Base-by-base conservation (phyloP, 2,113 vertebrate species). In the Archocentrus centrarchus region DNA sequence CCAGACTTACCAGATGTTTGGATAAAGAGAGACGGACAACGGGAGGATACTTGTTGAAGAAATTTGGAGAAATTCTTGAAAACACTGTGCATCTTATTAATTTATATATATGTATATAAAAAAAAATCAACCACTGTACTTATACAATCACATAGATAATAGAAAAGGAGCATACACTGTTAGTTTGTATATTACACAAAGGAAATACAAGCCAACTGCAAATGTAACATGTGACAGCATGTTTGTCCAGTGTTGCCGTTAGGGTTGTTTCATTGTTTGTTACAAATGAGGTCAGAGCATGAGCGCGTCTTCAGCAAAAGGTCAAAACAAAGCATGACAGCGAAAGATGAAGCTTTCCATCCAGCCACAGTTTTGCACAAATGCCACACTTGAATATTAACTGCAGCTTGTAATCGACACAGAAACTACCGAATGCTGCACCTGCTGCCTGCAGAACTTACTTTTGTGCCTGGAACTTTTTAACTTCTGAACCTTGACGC, bases 1-100 rank as follows among this genome's bases (percentile, higher is more conserved):
- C 97, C 98, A 30, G 97, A 98, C 87, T 93, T 99, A 91, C 98
- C 98, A 0, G 98, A 99, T 2, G 97, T 99, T 11, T 99, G 98
- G 98, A 97, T 99, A 86, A 99, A 97, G 91, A 96, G 98, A 90
- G 97, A 97, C 1, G 97, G 96, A 81, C 95, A 96, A 80, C 96
- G 94, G 18, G 97, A 97, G 0, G 96, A 97, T 20, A 95, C 95
- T 55, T 97, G 96, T 81, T 97, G 95, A 79, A 96, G 86, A 94
- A 77, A 83, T 47, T 6, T 58, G 22, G 35, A 13, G 30, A 77
- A 73, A 39, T 70, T 35, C 78, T 55, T 59, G 27, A 27, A 35
- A 89, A 84, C 83, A 86, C 81, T 85, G 91, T 91, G 90, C 41
- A 47, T 77, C 41, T 55, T 85, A 22, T 62, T 44, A 81, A 77